Base-by-base conservation (phyloP, 2,888 invertebrate species). In the Euzophera pinguis region DNA sequence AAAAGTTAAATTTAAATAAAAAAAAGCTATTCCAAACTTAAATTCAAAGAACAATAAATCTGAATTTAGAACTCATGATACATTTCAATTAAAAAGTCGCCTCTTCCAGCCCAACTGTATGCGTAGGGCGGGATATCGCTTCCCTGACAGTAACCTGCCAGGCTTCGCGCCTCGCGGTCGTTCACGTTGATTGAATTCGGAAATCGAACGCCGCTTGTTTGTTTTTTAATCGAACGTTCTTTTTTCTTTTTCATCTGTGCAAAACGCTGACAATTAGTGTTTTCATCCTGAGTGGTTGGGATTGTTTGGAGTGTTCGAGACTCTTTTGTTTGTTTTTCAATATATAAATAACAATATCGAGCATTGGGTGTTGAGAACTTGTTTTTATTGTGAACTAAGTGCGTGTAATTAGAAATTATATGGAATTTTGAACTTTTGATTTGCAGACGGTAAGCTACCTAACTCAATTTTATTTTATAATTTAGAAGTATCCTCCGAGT, bases 81-180 rank as follows among this genome's bases (percentile, higher is more conserved):
- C 22, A 29, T 29, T 43, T 43, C 29, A 43, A 43, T 43, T 43
- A 27, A 43, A 37, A 48, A 37, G 17, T 10, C 22, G 3, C 22
- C 22, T 12, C 27, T 14, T 9, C 10, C 41, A 48, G 14, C 39
- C 32, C n/a, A 60, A 79, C 79, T 77, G 60, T 73, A 75, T 57
- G 61, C 54, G 63, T 63, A 78, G 81, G 82, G 81, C 78, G 81
- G 79, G 83, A 81, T 81, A 79, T 65, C 63, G 61, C 73, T 76
- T 72, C 55, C 64, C 67, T 52, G 64, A 60, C 69, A 86, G 86
- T 86, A 71, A 74, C 69, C 76, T 72, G 70, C 68, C 61, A 67
- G 74, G 74, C 75, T 63, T 67, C 70, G 70, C 66, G 75, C 71
- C 63, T 65, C 53, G 62, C 67, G 73, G 80, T 70, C 75, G 63